Conservation (phyloP, 37 sponge, comb jelly and placozoan species). For the Axinella damicornis region DNA sequence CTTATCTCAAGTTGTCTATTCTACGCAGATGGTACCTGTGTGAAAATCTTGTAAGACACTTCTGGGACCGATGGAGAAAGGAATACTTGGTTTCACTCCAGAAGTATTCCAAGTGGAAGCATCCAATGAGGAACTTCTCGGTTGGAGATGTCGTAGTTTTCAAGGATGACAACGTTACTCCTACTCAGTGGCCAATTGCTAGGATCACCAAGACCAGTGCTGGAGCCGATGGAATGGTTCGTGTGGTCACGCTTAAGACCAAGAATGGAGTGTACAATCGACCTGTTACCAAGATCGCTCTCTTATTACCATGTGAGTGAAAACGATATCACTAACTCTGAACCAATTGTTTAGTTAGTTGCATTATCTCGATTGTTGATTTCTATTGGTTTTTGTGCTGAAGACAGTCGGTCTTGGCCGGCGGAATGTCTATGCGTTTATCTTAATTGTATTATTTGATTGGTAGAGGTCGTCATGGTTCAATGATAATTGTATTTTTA, state of each 20-base stretch:
- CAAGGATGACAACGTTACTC: not conserved
- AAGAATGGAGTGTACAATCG: slow-evolving; percentile 9
- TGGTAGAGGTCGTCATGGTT: too few species aligned
- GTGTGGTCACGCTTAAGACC: slow-evolving; percentile 12
- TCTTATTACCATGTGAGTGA: slow-evolving; percentile 10
- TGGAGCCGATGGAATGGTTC: slow-evolving; percentile 20
- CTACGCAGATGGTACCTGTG: slow-evolving; percentile 29
- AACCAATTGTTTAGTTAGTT: not conserved
- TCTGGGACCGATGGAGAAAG: slow-evolving; percentile 24
- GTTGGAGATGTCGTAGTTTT: slow-evolving; percentile 9
- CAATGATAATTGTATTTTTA: too few species aligned
- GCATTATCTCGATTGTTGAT: not conserved
- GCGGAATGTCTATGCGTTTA: not conserved
- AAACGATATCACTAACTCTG: not conserved
- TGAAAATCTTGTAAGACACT: slow-evolving; percentile 28
- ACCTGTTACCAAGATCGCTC: slow-evolving; percentile 23
- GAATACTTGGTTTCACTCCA: slow-evolving; percentile 17
- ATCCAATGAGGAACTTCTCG: not conserved
- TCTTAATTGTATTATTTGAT: not conserved
- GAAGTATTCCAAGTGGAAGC: slow-evolving; percentile 6
- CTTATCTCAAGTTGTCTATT: not conserved
- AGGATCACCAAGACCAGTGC: not conserved
- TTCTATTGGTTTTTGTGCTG: not conserved
- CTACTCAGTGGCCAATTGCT: slow-evolving; percentile 12
- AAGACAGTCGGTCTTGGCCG: slow-evolving; percentile 5